A percentile compares a stretch with the other conserved stretches of the same genome.
phyloP scores from a whole-genome alignment of 2,888 invertebrate species.

The Agonopterix heracliana region DNA sequence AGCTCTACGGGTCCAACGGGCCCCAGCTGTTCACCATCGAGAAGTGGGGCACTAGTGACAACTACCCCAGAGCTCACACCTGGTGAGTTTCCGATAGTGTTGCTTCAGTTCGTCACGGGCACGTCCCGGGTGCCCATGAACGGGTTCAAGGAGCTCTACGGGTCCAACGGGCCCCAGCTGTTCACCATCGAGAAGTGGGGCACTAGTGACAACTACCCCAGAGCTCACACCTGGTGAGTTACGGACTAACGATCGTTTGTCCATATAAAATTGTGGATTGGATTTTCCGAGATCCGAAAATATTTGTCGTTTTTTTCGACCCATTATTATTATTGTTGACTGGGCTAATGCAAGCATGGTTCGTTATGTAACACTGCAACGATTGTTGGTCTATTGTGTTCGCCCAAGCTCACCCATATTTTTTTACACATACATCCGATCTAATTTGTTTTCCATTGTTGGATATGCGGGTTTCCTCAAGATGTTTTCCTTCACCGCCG shows the following conservation, averaged over 20 bases:
- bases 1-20: conserved; percentile 98
- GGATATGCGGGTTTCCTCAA: background rate
- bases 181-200: conserved; percentile 99
- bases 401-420: too few species aligned
- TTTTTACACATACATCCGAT: too few species aligned
- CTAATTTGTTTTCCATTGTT: too few species aligned
- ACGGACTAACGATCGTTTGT: too few species aligned
- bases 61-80: conserved; percentile 97
- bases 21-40: conserved; percentile 99
- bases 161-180: conserved; percentile 98
- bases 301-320: too few species aligned
- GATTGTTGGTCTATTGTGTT: background rate
- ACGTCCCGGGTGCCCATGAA: conserved; percentile 99
- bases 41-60: conserved; percentile 95
- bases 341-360: too few species aligned
- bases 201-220: conserved; percentile 91
- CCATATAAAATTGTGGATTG: too few species aligned
- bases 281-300: too few species aligned
- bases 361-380: too few species aligned
- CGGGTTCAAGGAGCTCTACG: conserved; percentile 98
- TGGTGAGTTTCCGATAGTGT: conserved; percentile 83
- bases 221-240: too few species aligned
- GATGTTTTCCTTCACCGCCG: too few species aligned
- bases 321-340: too few species aligned
- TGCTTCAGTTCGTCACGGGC: conserved; percentile 98